phyloP scores from a whole-genome alignment of 2,113 vertebrate species.

The Melospiza georgiana region DNA sequence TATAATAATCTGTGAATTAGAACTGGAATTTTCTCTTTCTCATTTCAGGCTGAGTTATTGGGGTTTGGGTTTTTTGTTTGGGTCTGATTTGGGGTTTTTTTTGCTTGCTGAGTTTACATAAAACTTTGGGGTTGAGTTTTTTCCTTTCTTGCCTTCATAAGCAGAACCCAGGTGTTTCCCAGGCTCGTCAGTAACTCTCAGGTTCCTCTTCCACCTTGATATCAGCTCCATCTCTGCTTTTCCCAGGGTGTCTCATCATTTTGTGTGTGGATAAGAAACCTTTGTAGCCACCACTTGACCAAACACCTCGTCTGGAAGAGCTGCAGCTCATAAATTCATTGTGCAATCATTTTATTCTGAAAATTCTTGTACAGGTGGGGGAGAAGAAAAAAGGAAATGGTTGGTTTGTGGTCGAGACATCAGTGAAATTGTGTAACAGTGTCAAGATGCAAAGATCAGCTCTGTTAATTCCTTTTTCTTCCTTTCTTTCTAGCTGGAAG shows the following conservation, averaged over 20 bases:
- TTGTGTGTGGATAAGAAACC: background rate
- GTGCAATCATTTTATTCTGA: background rate
- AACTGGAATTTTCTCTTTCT: background rate
- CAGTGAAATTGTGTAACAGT: background rate
- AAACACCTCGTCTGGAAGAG: background rate
- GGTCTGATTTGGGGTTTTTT: background rate
- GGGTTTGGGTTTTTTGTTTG: background rate
- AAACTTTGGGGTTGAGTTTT: background rate
- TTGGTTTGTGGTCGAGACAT: background rate
- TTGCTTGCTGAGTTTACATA: background rate
- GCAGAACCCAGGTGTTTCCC: constrained; percentile 2
- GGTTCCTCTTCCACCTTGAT: background rate
- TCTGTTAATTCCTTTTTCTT: background rate
- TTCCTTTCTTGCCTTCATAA: background rate
- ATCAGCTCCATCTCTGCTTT: background rate
- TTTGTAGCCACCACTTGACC: background rate
- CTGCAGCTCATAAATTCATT: background rate
- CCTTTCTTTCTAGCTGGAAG: background rate
- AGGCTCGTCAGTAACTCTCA: background rate
- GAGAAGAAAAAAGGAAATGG: background rate
- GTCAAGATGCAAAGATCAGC: background rate
- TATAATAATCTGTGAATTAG: background rate
- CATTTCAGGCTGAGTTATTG: background rate
- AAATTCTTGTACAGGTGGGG: background rate
- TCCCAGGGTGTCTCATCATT: background rate